Base-by-base conservation (phyloP, 2,888 invertebrate genomes). In the Atherix ibis region DNA sequence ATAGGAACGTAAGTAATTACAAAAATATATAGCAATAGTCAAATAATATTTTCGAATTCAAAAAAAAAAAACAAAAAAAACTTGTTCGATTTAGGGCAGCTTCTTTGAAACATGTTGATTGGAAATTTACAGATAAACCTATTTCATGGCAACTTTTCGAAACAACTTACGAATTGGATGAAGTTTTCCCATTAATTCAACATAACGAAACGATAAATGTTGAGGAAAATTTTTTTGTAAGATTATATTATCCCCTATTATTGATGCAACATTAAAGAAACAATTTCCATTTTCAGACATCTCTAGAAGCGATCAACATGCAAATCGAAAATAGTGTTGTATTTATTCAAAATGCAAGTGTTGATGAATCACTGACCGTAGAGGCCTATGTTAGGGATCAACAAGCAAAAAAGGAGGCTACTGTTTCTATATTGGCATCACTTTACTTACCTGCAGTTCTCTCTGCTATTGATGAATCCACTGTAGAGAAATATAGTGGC, bases 61-160 rank as follows among this genome's bases (percentile, higher is more conserved):
- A n/a, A n/a, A n/a, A n/a, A n/a, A n/a, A n/a, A n/a, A n/a, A n/a
- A n/a, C 9, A 10, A 27, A 27, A 9, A 6, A 27, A 10, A 10
- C 13, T 9, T 27, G 5, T 30, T 4, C 17, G 17, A 3, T 66
- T 68, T 45, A 68, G 67, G 33, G 78, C 56, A 8, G 52, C 52
- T 29, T 48, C 48, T 1, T 50, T 69, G 71, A 24, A 76, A 43
- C 73, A 76, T 8, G 77, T 74, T 17, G 85, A 88, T 16, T 76
- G 79, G 69, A 87, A 82, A 52, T 78, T 79, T 51, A 64, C 76
- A 44, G 63, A 73, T 1, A 75, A 76, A 50, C 54, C 68, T 2
- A 73, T 73, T 15, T 76, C 72, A 42, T 89, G 87, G 85, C 70
- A 76, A 44, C 68, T 75, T 43, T 55, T 89, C 16, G 78, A 84